phyloP scores from a whole-genome alignment of 2,113 vertebrate genomes.

The Turdus rufiventris region DNA sequence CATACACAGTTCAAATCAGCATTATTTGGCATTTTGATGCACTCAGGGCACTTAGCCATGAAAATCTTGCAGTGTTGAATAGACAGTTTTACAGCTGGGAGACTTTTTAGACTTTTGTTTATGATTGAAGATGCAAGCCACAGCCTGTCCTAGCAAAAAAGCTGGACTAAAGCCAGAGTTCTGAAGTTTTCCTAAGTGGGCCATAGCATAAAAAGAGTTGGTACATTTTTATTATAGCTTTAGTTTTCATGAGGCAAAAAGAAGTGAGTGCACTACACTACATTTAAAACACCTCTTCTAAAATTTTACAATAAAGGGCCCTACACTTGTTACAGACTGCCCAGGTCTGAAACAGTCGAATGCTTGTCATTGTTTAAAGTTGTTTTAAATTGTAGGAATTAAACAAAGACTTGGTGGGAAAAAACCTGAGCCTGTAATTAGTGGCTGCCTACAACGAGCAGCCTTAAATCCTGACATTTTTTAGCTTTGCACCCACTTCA shows the following conservation, averaged over 20 bases:
- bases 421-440: not conserved
- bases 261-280: rapidly evolving
- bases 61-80: not conserved
- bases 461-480: not conserved
- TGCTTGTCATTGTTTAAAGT: not conserved
- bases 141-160: not conserved
- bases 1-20: not conserved
- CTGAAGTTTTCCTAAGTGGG: not conserved
- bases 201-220: not conserved
- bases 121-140: not conserved
- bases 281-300: not conserved
- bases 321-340: not conserved
- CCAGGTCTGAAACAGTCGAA: not conserved
- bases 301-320: not conserved
- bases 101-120: not conserved
- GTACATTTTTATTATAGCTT: not conserved
- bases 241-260: not conserved
- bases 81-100: not conserved
- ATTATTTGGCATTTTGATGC: not conserved
- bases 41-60: not conserved
- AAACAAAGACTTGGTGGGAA: not conserved
- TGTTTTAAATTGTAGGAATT: not conserved
- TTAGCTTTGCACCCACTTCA: not conserved
- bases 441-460: not conserved
- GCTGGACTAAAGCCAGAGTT: not conserved